These are phyloP conservation scores for Contarinia nasturtii DNA, from an alignment of 1,140 invertebrate species.

Conservation along the genomic window DNA sequence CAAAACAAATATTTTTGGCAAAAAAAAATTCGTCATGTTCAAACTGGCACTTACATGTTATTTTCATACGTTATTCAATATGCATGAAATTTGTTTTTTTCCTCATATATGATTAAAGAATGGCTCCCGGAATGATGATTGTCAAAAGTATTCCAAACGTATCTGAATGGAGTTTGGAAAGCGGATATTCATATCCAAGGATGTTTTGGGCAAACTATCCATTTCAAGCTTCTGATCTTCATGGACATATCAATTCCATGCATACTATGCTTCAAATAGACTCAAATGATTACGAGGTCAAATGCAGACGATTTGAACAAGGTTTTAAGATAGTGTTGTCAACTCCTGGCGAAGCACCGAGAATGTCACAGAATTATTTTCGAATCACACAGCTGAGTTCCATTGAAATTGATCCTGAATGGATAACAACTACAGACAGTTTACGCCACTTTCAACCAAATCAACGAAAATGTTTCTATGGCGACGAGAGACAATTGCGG, in stretches of 20 bases:
- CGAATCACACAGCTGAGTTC: neutral
- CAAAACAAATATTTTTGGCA: too few relatives aligned
- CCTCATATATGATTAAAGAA: neutral
- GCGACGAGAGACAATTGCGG: neutral
- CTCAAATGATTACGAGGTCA: neutral
- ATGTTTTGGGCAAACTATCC: neutral
- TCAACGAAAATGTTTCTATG: slow-evolving; percentile 8
- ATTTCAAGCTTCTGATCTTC: neutral
- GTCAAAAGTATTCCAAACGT: neutral
- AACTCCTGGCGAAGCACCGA: neutral
- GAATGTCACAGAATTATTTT: neutral
- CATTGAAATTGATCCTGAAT: slow-evolving; percentile 35
- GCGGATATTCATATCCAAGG: neutral
- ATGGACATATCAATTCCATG: neutral
- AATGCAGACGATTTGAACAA: neutral
- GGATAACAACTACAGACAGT: slow-evolving; percentile 36
- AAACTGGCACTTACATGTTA: too few relatives aligned
- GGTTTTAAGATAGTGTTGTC: neutral
- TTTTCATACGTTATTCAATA: too few relatives aligned
- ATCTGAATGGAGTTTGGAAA: neutral
- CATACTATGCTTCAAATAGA: neutral
- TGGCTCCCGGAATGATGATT: neutral
- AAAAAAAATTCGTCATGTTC: too few relatives aligned
- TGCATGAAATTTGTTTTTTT: too few relatives aligned
- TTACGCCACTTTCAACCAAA: slow-evolving; percentile 24